phyloP scores from a whole-genome alignment of 2,797 vertebrate genomes.

The Poeciliopsis paucimaculata region DNA sequence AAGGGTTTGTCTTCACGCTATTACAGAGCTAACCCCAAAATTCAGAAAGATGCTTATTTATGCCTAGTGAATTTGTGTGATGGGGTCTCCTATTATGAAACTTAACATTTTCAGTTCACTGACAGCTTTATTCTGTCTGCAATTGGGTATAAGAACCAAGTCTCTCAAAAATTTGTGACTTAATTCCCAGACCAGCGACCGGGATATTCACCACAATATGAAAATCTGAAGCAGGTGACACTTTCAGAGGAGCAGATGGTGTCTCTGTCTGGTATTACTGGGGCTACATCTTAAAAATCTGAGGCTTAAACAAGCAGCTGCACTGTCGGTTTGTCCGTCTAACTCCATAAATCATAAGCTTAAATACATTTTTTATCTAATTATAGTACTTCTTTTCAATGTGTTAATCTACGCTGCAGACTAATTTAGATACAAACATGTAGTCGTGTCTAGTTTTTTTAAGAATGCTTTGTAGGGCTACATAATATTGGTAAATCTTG shows the following conservation, averaged over 20 bases:
- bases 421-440: background rate
- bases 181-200: background rate
- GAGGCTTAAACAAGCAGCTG: slow-evolving; percentile 43
- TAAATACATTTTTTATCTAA: slow-evolving; percentile 36
- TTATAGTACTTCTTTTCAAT: slow-evolving; percentile 20
- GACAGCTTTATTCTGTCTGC: too few relatives aligned
- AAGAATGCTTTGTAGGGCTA: background rate
- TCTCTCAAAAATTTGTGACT: background rate
- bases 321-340: slow-evolving; percentile 21
- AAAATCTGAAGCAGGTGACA: slow-evolving; percentile 59
- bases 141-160: too few relatives aligned
- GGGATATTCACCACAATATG: slow-evolving; percentile 30
- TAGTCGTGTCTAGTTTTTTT: background rate
- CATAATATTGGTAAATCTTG: background rate
- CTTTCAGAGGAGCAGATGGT: slow-evolving; percentile 62
- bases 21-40: background rate
- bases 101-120: background rate
- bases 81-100: background rate
- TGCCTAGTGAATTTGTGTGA: background rate
- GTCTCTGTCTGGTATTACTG: slow-evolving; percentile 59
- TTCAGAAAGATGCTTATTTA: background rate
- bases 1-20: background rate
- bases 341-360: slow-evolving; percentile 22
- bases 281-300: slow-evolving; percentile 63
- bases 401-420: background rate